Base-by-base conservation (phyloP, 2,113 vertebrate species). In the Larimichthys polyactis region DNA sequence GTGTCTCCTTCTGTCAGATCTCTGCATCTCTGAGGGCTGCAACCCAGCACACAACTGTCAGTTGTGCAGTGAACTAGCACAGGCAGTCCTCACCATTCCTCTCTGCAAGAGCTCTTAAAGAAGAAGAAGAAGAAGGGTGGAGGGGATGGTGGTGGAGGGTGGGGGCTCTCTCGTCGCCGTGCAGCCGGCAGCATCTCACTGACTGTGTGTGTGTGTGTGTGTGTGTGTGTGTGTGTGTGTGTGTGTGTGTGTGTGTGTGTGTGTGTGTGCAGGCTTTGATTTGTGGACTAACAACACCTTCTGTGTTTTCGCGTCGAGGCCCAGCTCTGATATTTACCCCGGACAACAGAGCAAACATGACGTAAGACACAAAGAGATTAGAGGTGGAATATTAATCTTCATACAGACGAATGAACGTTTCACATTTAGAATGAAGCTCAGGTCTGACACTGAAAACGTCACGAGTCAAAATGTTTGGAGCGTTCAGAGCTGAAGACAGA, bases 51-150 rank as follows among this genome's bases (percentile, higher is more conserved):
- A 84, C 75, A 78, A 76, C 81, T 87, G 87, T 88, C 89, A 90
- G 87, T 29, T 78, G 87, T 87, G 79, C 87, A 85, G 85, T 88
- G 87, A 89, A 85, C 83, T 71, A 79, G 80, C 79, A 78, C 88
- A 85, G 67, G 48, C 72, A 40, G 60, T 70, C 77, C 83, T 91
- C 69, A 20, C 55, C 20, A 5, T 72, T 27, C 70, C 80, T 83
- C 71, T 27, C 63, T 84, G 22, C 72, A 68, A 67, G 78, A 54
- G 57, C 72, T 73, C 59, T 82, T 58, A 82, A 32, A 86, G 77
- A 10, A 29, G 5, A 27, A 27, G 27, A 71, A 6, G 49, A 19
- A 19, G n/a, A 27, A 5, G 49, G 4, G 49, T 19, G 49, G 1
- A 9, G 16, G 49, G 4, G 36, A 5, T 7, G 36, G 36, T 36